phyloP scores from a whole-genome alignment of 1,140 invertebrate species.

The Laodelphax striatellus region DNA sequence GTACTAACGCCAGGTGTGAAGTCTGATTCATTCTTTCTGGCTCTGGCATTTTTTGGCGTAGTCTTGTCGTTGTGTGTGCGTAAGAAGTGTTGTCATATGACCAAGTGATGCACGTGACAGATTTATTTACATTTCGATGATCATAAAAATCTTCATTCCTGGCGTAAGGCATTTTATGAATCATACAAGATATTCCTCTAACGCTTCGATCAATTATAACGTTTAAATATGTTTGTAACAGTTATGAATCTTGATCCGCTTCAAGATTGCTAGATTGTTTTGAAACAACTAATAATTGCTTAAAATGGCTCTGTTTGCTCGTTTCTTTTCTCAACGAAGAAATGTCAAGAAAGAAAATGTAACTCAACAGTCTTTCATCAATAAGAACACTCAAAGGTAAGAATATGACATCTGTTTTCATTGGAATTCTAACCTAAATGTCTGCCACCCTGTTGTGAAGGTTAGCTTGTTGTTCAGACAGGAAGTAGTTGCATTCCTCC shows the following conservation, averaged over 20 bases:
- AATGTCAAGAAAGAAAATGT: not conserved
- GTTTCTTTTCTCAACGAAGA: slow-evolving; percentile 3
- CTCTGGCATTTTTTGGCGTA: too few relatives aligned
- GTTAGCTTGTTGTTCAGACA: not conserved
- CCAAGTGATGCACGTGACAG: not conserved
- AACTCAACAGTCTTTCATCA: not conserved
- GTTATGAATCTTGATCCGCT: not conserved
- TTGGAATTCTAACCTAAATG: not conserved
- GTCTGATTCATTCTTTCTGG: too few relatives aligned
- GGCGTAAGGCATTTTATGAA: not conserved
- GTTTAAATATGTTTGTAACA: not conserved
- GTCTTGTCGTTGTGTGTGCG: too few relatives aligned
- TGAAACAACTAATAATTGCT: too few relatives aligned
- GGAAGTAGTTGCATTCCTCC: not conserved
- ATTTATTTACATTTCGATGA: not conserved
- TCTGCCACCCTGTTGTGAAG: not conserved
- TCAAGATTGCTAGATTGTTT: not conserved
- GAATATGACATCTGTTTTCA: not conserved
- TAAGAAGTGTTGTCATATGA: not conserved
- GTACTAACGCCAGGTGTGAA: too few relatives aligned
- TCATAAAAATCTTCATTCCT: not conserved
- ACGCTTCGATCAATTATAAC: not conserved
- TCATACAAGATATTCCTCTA: not conserved
- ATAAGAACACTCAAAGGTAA: not conserved
- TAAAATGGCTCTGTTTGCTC: slow-evolving; percentile 4